These are phyloP conservation scores for Australoheros scitulus DNA, from an alignment of 2,113 vertebrate species.

Conservation along the genomic window DNA sequence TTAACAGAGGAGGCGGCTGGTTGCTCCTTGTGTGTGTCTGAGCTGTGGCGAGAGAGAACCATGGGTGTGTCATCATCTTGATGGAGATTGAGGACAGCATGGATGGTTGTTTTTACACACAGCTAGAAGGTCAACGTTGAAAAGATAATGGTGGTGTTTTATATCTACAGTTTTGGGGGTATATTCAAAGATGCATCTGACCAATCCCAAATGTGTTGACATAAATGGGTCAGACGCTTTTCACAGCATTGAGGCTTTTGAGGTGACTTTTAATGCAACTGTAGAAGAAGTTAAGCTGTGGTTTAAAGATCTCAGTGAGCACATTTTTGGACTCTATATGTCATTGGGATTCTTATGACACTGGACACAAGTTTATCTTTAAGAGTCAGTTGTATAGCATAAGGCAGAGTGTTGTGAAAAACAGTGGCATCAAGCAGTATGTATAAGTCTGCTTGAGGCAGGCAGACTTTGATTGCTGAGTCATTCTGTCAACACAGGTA, in stretches of 20 bases:
- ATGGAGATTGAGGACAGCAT: neutral
- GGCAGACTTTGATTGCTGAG: neutral
- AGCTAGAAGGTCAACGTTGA: neutral
- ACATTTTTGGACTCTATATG: neutral
- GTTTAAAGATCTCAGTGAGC: neutral
- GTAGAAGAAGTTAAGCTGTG: neutral
- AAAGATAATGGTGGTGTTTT: no score
- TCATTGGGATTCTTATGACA: neutral
- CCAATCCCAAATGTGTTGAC: neutral
- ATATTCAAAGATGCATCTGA: neutral
- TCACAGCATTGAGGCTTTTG: neutral
- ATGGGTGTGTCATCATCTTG: neutral
- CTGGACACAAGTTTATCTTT: neutral
- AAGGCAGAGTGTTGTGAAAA: neutral
- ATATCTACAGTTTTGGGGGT: neutral
- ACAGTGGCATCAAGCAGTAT: neutral
- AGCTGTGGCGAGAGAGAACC: neutral
- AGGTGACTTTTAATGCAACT: neutral
- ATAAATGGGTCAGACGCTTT: neutral
- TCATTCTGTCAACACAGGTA: neutral
- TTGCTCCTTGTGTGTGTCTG: no score
- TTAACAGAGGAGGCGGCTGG: neutral
- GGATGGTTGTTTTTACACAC: no score
- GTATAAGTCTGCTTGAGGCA: neutral
- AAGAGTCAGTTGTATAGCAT: neutral